Conservation (phyloP, 2,797 vertebrate genomes). For the Xerus rutilus region DNA sequence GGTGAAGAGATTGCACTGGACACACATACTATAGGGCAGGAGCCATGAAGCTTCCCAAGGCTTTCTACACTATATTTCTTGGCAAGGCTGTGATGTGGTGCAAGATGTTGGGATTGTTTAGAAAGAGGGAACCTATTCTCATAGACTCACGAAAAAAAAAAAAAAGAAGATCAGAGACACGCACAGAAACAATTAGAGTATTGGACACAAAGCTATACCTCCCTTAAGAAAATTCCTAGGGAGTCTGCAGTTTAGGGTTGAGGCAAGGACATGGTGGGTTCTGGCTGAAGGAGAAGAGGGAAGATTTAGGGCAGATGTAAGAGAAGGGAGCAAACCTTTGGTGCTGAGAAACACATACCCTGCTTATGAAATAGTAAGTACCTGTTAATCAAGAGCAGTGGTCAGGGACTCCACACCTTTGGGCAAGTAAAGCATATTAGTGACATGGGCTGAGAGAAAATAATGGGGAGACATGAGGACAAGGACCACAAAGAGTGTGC, state of each 20-base stretch:
- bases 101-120: neutral
- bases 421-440: neutral
- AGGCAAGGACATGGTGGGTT: neutral
- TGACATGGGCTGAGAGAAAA: neutral
- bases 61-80: neutral
- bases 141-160: neutral
- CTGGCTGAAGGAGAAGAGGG: neutral
- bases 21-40: neutral
- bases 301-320: neutral
- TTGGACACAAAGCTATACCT: neutral
- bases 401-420: neutral
- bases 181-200: neutral
- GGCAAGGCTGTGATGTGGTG: accelerated
- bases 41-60: too few relatives aligned
- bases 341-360: neutral
- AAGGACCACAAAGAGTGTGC: neutral
- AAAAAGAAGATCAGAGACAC: neutral
- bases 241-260: neutral
- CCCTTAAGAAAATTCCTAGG: neutral
- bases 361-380: neutral
- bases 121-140: neutral
- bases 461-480: neutral
- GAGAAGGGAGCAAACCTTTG: neutral
- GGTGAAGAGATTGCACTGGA: neutral
- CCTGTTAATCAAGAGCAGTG: neutral